Conservation (phyloP, 2,888 invertebrate species). For the Phortica okadai region DNA sequence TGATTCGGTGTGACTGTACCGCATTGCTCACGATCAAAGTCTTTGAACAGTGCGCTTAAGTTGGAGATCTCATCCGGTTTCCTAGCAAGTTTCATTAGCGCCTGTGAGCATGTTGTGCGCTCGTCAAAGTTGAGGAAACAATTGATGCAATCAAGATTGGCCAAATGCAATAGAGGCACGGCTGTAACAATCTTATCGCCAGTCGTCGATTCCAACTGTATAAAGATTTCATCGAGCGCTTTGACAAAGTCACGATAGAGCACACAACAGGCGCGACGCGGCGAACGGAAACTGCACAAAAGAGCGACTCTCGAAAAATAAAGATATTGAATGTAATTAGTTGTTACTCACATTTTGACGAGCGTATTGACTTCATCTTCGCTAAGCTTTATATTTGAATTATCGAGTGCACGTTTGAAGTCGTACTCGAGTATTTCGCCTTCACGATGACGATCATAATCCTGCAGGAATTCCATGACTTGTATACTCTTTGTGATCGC, state of each 20-base stretch:
- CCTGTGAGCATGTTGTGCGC: constrained; percentile 80
- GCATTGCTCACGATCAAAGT: constrained; percentile 82
- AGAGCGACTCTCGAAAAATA: neutral
- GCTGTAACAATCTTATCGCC: constrained; percentile 83
- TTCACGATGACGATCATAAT: constrained; percentile 82
- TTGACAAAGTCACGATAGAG: constrained; percentile 84
- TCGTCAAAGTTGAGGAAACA: constrained; percentile 86
- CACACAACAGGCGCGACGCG: constrained; percentile 79
- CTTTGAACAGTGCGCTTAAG: constrained; percentile 83
- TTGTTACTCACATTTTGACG: constrained; percentile 82
- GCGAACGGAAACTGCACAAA: constrained; percentile 80
- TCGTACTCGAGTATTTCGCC: constrained; percentile 81
- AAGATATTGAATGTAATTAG: neutral
- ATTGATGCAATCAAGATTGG: constrained; percentile 80
- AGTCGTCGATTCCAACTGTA: constrained; percentile 81
- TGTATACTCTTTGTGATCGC: constrained; percentile 83
- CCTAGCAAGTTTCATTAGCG: constrained; percentile 83
- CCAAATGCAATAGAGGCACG: constrained; percentile 83
- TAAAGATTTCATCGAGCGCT: constrained; percentile 83
- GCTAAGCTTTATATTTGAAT: constrained; percentile 82
- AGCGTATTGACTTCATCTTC: constrained; percentile 83
- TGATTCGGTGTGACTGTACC: constrained; percentile 82
- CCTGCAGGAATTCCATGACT: constrained; percentile 80
- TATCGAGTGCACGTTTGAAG: constrained; percentile 84
- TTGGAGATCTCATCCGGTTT: constrained; percentile 83